phyloP scores from a whole-genome alignment of 2,888 invertebrate species.

The Heliconius hortense region DNA sequence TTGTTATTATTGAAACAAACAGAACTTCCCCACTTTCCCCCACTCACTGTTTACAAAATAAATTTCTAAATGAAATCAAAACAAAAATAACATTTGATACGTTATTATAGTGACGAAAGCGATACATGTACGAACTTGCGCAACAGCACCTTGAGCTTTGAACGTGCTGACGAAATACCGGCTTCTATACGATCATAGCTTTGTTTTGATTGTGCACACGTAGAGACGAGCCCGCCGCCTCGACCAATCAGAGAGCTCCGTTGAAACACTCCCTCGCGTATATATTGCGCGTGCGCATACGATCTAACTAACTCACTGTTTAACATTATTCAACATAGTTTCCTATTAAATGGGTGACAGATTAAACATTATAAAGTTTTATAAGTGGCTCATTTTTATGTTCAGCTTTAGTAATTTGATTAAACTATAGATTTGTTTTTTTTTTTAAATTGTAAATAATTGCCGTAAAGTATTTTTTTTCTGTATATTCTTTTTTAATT shows the following conservation, averaged over 20 bases:
- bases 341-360: constrained; percentile 77
- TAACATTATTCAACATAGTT: constrained; percentile 49
- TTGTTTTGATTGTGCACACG: constrained; percentile 45
- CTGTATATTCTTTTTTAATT: constrained; percentile 41
- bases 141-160: constrained; percentile 60
- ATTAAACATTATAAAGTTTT: constrained; percentile 69
- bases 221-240: constrained; percentile 66
- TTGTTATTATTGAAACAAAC: not conserved
- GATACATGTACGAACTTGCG: constrained; percentile 48
- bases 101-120: constrained; percentile 7
- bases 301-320: constrained; percentile 54
- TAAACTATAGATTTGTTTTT: constrained; percentile 54
- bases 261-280: constrained; percentile 63
- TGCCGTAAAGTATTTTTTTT: constrained; percentile 40
- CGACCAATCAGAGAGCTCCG: constrained; percentile 66
- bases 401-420: constrained; percentile 80
- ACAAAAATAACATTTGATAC: constrained; percentile 1
- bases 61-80: not conserved
- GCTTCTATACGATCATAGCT: constrained; percentile 24
- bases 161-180: constrained; percentile 53
- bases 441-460: constrained; percentile 29
- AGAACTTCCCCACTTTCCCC: too few relatives aligned
- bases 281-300: constrained; percentile 60
- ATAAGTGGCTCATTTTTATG: constrained; percentile 79
- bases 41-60: not conserved